phyloP scores from a whole-genome alignment of 2,113 vertebrate genomes.

The Aptenodytes forsteri region DNA sequence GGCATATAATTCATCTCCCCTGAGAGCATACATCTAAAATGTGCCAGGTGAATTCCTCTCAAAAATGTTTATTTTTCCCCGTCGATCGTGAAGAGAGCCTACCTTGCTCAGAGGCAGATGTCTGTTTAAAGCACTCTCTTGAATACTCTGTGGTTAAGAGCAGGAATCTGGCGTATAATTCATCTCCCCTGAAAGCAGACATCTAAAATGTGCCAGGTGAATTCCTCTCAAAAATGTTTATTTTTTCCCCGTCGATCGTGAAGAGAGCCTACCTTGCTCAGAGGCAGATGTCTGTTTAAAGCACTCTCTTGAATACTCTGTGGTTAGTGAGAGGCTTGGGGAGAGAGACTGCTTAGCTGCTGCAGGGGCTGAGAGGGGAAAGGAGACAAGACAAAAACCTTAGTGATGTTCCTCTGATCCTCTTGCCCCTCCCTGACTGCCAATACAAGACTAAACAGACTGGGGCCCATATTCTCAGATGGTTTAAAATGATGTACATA shows the following conservation, averaged over 20 bases:
- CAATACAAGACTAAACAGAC: background rate
- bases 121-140: background rate
- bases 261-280: background rate
- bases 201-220: background rate
- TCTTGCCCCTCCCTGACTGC: background rate
- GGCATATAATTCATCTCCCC: background rate
- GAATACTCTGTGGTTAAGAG: background rate
- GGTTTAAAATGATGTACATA: background rate
- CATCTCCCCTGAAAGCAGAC: background rate
- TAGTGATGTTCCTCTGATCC: background rate
- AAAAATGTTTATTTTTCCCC: background rate
- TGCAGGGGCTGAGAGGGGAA: background rate
- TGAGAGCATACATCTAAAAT: background rate
- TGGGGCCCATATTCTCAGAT: background rate
- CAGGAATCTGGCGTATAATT: background rate
- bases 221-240: background rate
- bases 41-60: background rate
- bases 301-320: background rate
- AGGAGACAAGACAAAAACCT: background rate
- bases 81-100: background rate
- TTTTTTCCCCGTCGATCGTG: background rate
- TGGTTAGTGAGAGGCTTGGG: background rate
- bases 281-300: background rate
- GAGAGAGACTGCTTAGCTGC: background rate
- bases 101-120: background rate